Evolutionary conservation across 2,797 vertebrate species (phyloP).

Genomic region (Morus bassanus): DNA sequence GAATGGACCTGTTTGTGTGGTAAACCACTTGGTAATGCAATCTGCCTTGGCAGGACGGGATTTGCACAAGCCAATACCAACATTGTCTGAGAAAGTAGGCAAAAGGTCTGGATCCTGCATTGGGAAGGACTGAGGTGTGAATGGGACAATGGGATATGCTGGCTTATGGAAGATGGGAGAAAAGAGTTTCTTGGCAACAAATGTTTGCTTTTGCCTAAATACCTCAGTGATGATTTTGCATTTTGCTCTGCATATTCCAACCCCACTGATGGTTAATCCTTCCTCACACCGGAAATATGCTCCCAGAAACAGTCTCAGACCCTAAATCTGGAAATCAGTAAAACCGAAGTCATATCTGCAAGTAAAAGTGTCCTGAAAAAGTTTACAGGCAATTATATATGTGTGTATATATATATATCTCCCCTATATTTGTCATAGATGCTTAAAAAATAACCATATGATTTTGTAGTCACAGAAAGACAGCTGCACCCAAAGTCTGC

Average conservation of each 20-base stretch:
- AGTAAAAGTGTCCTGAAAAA: not conserved
- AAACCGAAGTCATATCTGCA: not conserved
- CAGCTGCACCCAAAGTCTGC: not conserved
- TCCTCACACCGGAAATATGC: not conserved
- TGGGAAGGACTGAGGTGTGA: not conserved
- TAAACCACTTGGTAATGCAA: not conserved
- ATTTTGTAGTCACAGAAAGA: not conserved
- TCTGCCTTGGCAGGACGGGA: not conserved
- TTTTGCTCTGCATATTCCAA: not conserved
- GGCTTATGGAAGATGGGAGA: not conserved
- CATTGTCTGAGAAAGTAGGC: accelerated
- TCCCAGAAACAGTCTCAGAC: not conserved
- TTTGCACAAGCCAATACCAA: not conserved
- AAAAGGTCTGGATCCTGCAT: not conserved
- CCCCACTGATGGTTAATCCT: not conserved
- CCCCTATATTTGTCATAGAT: not conserved
- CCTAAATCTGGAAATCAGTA: not conserved
- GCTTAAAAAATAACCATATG: not conserved
- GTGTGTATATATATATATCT: too few relatives aligned
- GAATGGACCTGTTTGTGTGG: not conserved
- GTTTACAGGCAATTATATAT: not conserved
- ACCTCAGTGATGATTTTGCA: not conserved
- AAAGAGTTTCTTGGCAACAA: not conserved
- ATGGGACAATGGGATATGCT: not conserved
- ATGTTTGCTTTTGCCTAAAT: not conserved